Percentiles rank a stretch among this genome's conserved stretches.
phyloP scores from a whole-genome alignment of 1,140 invertebrate genomes.

The Heliconius congener region DNA sequence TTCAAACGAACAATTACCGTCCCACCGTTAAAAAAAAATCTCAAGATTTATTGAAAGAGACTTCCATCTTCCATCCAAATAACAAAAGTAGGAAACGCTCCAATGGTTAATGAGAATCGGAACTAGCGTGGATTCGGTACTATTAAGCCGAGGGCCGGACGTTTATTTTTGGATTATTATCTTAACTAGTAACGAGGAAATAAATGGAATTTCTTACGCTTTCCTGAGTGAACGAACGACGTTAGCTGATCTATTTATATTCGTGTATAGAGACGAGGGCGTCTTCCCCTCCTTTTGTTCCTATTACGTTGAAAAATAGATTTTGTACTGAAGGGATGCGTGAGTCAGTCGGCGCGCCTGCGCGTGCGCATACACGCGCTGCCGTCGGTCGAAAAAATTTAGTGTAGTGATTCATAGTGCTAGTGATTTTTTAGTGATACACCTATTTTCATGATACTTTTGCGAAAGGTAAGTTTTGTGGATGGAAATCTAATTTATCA shows the following conservation, averaged over 20 bases:
- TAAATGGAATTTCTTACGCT: conserved; percentile 59
- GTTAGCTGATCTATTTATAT: conserved; percentile 60
- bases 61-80: conserved; percentile 29
- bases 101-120: conserved; percentile 68
- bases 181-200: conserved; percentile 56
- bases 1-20: conserved; percentile 10
- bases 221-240: conserved; percentile 73
- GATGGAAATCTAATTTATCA: not conserved
- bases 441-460: conserved; percentile 14
- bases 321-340: conserved; percentile 56
- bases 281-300: conserved; percentile 77
- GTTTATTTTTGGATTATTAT: conserved; percentile 67
- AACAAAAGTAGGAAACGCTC: conserved; percentile 41
- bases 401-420: conserved; percentile 35
- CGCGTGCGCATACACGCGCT: conserved; percentile 60
- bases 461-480: conserved; percentile 23
- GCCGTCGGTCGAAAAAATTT: conserved; percentile 23
- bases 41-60: conserved; percentile 26
- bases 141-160: conserved; percentile 66
- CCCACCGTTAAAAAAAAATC: not conserved
- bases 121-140: conserved; percentile 65
- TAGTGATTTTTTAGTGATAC: conserved; percentile 37
- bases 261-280: conserved; percentile 52
- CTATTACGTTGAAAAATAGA: conserved; percentile 78
- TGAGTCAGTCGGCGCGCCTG: conserved; percentile 71